Evolutionary conservation across 1,140 invertebrate species (phyloP), one percentile per base, ranked within the genome.

Genomic region (Diploscapter pachys): DNA sequence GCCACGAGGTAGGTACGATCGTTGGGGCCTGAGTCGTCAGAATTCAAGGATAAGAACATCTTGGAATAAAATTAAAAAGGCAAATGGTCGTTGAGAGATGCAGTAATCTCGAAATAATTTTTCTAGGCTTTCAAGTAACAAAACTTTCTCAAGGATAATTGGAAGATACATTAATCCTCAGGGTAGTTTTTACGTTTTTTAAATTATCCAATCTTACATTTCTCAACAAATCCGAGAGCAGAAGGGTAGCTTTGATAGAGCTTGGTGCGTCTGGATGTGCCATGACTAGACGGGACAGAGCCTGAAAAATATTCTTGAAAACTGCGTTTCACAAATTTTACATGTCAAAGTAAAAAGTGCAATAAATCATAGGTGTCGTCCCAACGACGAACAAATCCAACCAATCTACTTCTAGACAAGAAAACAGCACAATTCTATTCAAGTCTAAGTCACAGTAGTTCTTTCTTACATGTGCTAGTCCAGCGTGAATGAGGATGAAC

Each of bases 401-500:
- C 31, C 31, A 31, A 31, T 31, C 31, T 31, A 31, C 31, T 31
- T 31, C 1, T 31, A 31, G 31, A 31, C 31, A 31, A 31, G 31
- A 31, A 31, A 31, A 31, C 31, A 31, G 31, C 31, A 31, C 31
- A 31, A 31, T 31, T 31, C 31, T 31, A 31, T 31, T 31, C 31
- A 31, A 31, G 31, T 31, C 31, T 31, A 31, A 31, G 31, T 31
- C 31, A 59, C 9, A 13, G 13, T 9, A 59, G 13, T 9, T 11
- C 9, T 59, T 6, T 52, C 66, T 73, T 73, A 31, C 31, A 31
- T 31, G 74, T 11, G 77, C 71, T 13, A 78, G 69, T 48, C 64
- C 55, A 13, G 77, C 77, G 55, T 78, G 75, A 63, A 78, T 72
- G 11, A 78, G 70, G 50, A 78, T 71, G 50, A 72, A 78, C 31